Conservation (phyloP, 2,797 vertebrate species). For the Brotogeris chrysoptera region DNA sequence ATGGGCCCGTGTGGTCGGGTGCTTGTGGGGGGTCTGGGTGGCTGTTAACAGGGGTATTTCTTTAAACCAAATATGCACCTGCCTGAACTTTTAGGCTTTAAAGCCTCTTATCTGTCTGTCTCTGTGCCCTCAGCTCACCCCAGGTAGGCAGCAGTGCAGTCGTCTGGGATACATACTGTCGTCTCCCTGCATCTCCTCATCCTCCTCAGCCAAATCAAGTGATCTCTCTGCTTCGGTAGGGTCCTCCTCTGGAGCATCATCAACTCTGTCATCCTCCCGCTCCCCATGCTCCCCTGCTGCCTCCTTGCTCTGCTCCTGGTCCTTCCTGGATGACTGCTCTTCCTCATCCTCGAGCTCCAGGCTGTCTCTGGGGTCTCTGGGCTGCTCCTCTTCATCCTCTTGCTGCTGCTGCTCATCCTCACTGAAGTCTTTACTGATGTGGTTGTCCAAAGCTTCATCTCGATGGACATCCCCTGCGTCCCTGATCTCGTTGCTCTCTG, state of each 20-base stretch:
- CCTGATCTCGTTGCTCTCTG: slow-evolving; percentile 29
- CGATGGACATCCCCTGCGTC: not conserved
- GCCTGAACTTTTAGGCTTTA: not conserved
- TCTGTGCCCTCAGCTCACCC: not conserved
- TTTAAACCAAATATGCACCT: not conserved
- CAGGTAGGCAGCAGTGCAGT: not conserved
- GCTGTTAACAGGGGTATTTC: not conserved
- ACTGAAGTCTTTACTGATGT: not conserved
- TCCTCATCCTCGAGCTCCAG: slow-evolving; percentile 24
- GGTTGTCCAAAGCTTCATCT: slow-evolving; percentile 33
- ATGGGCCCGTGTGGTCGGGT: rapidly evolving
- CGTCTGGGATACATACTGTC: slow-evolving; percentile 41
- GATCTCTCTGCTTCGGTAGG: slow-evolving; percentile 41
- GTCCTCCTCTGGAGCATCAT: slow-evolving; percentile 37
- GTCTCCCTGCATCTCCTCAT: slow-evolving; percentile 54
- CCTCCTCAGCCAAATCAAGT: slow-evolving; percentile 34
- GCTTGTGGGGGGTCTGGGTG: not conserved
- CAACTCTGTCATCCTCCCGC: slow-evolving; percentile 37
- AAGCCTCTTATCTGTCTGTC: not conserved
- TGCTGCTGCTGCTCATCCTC: slow-evolving; percentile 20
- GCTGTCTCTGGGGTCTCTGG: slow-evolving; percentile 24
- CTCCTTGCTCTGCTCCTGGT: slow-evolving; percentile 47
- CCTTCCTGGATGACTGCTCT: slow-evolving; percentile 19
- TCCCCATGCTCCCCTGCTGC: slow-evolving; percentile 10
- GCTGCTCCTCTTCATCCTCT: not conserved